Evolutionary conservation across 2,797 vertebrate genomes (phyloP), one percentile per base, ranked within the genome.

Genomic region (Toxotes lorentzi): DNA sequence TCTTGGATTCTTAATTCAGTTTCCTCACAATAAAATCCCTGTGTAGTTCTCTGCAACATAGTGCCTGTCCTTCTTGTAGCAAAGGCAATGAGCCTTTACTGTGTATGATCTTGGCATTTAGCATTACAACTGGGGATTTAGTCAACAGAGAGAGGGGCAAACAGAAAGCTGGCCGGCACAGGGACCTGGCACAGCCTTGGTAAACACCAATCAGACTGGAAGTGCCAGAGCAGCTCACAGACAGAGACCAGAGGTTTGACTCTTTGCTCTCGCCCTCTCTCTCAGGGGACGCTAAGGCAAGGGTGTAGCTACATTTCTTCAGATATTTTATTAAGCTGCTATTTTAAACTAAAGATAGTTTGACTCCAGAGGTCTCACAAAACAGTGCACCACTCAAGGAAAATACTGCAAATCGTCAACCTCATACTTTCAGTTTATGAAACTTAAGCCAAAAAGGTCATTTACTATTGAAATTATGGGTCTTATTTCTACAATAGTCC

Each of bases 131-230:
- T 38, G 38, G 40, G 47, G 59, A 76, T 71, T 76, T 43, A 63
- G 53, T 86, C 64, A 75, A 74, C 48, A 69, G 64, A 81, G 65
- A 89, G 72, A 57, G 63, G 63, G 70, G 62, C 72, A 88, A 82
- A 87, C 78, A 90, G 63, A 85, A 82, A 75, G 67, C 83, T 74
- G 84, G 84, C 80, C 77, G 64, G 59, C 76, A 57, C 68, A 78
- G 73, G 84, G 81, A 90, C 75, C 80, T 89, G 90, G 91, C 87
- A 90, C 69, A 73, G 76, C 56, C 63, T 82, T 50, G 70, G 83
- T 82, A 86, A 93, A 92, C 78, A 89, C 77, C 83, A 83, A 81
- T 85, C 78, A 91, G 70, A 82, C 71, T 82, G 71, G 70, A 80
- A 67, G 69, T 79, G 87, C 79, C 82, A 85, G 74, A 70, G 74